Percentiles rank a stretch among this genome's conserved stretches.
Evolutionary conservation across 2,888 invertebrate genomes (phyloP).

Genomic region (Allacma fusca): DNA sequence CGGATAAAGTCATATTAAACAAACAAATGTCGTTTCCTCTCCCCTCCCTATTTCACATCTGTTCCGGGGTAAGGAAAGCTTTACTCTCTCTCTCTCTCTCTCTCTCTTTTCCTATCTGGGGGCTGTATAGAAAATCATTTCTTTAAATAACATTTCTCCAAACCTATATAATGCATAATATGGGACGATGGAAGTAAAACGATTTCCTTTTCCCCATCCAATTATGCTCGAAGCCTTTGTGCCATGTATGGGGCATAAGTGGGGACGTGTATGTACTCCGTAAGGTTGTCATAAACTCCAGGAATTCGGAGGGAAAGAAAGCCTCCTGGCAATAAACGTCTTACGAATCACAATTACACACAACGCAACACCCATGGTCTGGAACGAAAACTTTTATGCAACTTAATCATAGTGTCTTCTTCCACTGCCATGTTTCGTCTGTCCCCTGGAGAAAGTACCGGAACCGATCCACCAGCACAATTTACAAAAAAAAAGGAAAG

Average conservation of each 20-base stretch:
- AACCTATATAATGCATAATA: too few relatives aligned
- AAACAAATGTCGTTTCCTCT: slow-evolving; percentile 25
- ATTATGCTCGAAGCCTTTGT: too few relatives aligned
- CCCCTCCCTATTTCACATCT: slow-evolving; percentile 8
- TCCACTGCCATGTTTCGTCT: too few relatives aligned
- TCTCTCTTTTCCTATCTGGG: not conserved
- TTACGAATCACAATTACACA: slow-evolving; percentile 28
- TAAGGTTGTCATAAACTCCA: not conserved
- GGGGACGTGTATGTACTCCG: too few relatives aligned
- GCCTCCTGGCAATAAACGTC: slow-evolving; percentile 22
- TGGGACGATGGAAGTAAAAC: too few relatives aligned
- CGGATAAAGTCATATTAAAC: slow-evolving; percentile 41
- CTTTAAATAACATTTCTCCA: too few relatives aligned
- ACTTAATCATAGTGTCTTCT: not conserved
- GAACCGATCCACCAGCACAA: too few relatives aligned
- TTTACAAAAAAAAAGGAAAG: too few relatives aligned
- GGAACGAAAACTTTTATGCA: not conserved
- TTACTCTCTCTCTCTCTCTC: not conserved
- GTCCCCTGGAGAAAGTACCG: not conserved
- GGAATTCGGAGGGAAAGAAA: not conserved
- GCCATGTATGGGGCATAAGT: too few relatives aligned
- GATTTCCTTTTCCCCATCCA: too few relatives aligned
- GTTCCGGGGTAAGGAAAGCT: not conserved
- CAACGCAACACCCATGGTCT: not conserved
- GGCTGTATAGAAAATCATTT: too few relatives aligned